These are phyloP conservation scores for Mactromeris polynyma DNA, from an alignment of 2,888 invertebrate species.

Conservation along the genomic window DNA sequence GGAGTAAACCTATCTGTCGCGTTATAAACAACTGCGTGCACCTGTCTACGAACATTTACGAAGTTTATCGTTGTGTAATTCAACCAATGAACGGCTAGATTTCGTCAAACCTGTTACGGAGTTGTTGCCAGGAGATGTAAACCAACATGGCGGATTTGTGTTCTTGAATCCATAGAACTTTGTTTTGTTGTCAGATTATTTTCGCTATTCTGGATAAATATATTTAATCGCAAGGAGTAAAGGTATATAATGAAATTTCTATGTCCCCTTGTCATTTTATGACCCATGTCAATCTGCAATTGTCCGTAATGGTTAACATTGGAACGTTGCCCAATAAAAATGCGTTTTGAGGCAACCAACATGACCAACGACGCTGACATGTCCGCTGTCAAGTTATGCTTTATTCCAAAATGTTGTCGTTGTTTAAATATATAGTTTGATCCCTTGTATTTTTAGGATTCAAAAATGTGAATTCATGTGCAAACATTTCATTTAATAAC, in stretches of 20 bases:
- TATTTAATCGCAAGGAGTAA: not conserved
- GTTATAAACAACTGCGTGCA: not conserved
- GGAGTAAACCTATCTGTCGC: not conserved
- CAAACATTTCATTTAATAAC: no score
- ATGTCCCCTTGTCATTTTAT: not conserved
- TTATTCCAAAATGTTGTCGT: no score
- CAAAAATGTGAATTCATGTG: no score
- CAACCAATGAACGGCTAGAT: conserved; percentile 3
- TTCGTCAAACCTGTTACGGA: conserved; percentile 39
- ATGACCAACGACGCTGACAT: no score
- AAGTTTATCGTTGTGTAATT: not conserved
- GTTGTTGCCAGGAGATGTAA: conserved; percentile 74
- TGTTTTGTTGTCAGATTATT: not conserved
- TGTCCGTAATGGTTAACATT: not conserved
- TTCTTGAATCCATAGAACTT: conserved; percentile 11
- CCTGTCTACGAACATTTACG: not conserved
- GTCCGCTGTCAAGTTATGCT: no score
- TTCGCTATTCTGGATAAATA: not conserved
- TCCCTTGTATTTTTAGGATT: no score
- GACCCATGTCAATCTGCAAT: not conserved
- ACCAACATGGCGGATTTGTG: conserved; percentile 74
- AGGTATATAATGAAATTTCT: not conserved
- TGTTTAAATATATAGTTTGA: no score
- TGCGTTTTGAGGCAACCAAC: not conserved
- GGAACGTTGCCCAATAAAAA: conserved; percentile 5